A percentile compares a stretch with the other conserved stretches of the same genome.
These are phyloP conservation scores for Palloptera scutellata DNA, from an alignment of 2,888 invertebrate genomes.

Conservation along the genomic window DNA sequence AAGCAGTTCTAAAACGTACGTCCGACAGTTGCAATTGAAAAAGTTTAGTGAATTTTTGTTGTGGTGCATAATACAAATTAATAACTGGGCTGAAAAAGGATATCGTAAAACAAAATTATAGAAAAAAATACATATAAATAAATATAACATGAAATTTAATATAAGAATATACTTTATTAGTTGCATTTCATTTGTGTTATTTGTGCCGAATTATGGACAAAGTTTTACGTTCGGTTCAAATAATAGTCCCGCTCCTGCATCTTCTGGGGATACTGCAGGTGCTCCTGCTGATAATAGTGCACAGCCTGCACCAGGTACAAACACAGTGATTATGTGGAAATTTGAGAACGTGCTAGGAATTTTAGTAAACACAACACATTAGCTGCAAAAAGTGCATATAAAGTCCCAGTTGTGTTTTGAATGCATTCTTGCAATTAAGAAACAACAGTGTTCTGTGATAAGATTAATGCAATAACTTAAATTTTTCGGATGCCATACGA, in stretches of 20 bases:
- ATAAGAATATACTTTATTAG: neutral
- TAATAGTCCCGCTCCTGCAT: constrained; percentile 27
- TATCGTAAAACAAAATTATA: neutral
- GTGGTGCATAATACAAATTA: neutral
- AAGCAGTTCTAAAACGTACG: constrained; percentile 32
- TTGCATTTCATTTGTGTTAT: constrained; percentile 21
- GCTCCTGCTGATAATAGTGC: neutral
- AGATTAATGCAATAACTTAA: too few species aligned
- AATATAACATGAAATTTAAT: constrained; percentile 22
- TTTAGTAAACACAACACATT: neutral
- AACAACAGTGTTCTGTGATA: too few species aligned
- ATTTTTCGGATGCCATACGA: too few species aligned
- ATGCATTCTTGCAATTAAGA: too few species aligned
- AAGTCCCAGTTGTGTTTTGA: too few species aligned
- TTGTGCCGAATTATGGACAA: constrained; percentile 17
- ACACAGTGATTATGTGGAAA: neutral
- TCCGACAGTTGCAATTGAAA: constrained; percentile 19
- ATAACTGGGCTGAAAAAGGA: constrained; percentile 6
- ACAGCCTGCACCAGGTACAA: constrained; percentile 32
- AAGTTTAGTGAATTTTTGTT: neutral
- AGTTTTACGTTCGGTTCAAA: constrained; percentile 44
- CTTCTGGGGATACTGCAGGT: constrained; percentile 37
- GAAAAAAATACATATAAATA: constrained; percentile 9
- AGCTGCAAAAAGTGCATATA: neutral
- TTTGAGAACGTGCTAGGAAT: neutral